Percentiles rank a stretch among this genome's conserved stretches.
phyloP scores from a whole-genome alignment of 2,113 vertebrate species.

The Ailurus styani region DNA sequence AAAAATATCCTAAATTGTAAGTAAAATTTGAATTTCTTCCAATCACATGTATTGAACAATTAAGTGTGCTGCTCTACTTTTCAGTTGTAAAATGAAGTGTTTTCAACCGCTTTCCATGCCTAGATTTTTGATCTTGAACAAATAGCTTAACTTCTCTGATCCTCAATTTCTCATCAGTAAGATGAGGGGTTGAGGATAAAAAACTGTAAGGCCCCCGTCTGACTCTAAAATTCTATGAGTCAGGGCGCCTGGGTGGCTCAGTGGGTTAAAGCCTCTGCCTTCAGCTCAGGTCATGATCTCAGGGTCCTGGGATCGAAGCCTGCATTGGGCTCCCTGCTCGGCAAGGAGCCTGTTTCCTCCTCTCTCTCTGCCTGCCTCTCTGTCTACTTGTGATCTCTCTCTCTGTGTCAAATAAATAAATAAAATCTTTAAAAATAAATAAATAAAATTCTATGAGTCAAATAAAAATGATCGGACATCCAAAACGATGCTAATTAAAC shows the following conservation, averaged over 20 bases:
- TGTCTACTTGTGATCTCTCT: too few species aligned
- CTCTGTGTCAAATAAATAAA: too few species aligned
- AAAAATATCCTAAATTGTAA: not conserved
- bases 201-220: not conserved
- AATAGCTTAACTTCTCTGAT: not conserved
- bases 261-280: too few species aligned
- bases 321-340: too few species aligned
- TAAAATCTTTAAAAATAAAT: too few species aligned
- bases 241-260: too few species aligned
- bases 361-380: too few species aligned
- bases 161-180: constrained; percentile 11
- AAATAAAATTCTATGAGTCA: not conserved
- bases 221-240: not conserved
- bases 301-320: too few species aligned
- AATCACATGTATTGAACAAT: not conserved
- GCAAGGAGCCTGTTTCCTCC: too few species aligned
- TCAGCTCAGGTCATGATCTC: too few species aligned
- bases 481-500: not conserved
- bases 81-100: not conserved
- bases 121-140: not conserved
- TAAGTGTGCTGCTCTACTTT: not conserved
- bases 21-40: not conserved
- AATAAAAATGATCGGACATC: not conserved
- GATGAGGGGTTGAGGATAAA: not conserved
- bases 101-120: not conserved